phyloP scores from a whole-genome alignment of 1,140 invertebrate species.

The Nylanderia fulva region DNA sequence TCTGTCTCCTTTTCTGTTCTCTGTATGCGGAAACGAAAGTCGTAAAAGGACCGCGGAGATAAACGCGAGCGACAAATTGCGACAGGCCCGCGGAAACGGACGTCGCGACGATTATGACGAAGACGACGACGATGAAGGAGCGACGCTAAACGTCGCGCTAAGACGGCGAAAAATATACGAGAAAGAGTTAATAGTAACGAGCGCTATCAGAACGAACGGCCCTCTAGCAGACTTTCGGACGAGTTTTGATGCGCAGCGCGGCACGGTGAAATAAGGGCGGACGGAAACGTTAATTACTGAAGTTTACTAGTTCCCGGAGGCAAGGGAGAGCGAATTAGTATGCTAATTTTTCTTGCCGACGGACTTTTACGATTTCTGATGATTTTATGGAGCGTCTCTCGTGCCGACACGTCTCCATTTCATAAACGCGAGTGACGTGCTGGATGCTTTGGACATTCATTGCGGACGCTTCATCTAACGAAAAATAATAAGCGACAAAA shows the following conservation, averaged over 20 bases:
- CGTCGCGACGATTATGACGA: slow-evolving; percentile 31
- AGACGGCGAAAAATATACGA: slow-evolving; percentile 1
- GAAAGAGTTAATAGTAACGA: slow-evolving; percentile 31
- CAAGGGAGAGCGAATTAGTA: slow-evolving; percentile 77
- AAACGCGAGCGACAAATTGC: slow-evolving; percentile 70
- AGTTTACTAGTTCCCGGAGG: slow-evolving; percentile 77
- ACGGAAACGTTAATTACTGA: slow-evolving; percentile 78
- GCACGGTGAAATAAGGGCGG: slow-evolving; percentile 38
- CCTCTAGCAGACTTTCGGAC: slow-evolving; percentile 31
- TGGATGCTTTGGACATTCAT: neutral
- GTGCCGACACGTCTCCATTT: slow-evolving; percentile 40
- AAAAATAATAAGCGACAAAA: neutral
- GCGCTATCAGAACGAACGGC: slow-evolving; percentile 25
- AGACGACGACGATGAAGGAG: slow-evolving; percentile 25
- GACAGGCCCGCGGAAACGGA: slow-evolving; percentile 62
- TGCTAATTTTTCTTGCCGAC: slow-evolving; percentile 78
- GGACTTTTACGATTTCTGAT: slow-evolving; percentile 66
- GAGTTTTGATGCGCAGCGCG: slow-evolving; percentile 32
- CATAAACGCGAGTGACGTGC: slow-evolving; percentile 32
- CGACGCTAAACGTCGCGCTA: slow-evolving; percentile 20
- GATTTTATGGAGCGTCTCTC: slow-evolving; percentile 62
- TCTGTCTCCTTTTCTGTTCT: slow-evolving; percentile 45
- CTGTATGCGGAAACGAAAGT: slow-evolving; percentile 67
- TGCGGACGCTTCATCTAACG: neutral
- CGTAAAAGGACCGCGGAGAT: slow-evolving; percentile 72